Conservation (phyloP, 2,797 vertebrate genomes). For the Zenarchopterus dispar region DNA sequence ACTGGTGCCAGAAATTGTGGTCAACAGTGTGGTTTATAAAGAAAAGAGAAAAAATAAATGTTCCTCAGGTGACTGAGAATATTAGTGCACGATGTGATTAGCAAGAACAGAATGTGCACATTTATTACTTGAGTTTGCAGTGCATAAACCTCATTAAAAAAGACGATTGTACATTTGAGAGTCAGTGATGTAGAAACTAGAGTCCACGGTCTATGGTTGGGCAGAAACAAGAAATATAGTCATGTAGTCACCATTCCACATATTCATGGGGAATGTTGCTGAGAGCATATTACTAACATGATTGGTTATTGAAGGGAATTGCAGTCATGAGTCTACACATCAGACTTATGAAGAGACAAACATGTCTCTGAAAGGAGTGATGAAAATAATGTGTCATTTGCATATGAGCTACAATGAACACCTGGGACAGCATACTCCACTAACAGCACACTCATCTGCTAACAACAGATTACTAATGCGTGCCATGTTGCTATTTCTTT, state of each 20-base stretch:
- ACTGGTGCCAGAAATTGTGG: background rate
- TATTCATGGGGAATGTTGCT: too few relatives aligned
- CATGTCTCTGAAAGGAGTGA: too few relatives aligned
- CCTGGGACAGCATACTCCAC: too few relatives aligned
- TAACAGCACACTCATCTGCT: too few relatives aligned
- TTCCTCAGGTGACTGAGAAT: slow-evolving; percentile 6
- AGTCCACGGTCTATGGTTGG: background rate
- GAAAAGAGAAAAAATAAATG: background rate
- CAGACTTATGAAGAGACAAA: too few relatives aligned
- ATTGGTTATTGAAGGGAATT: too few relatives aligned
- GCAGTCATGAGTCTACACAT: too few relatives aligned
- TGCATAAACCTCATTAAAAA: slow-evolving; percentile 14
- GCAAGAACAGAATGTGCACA: slow-evolving; percentile 2
- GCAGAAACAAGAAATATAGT: background rate
- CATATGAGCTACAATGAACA: too few relatives aligned
- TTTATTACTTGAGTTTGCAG: slow-evolving; percentile 2
- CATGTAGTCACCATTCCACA: background rate
- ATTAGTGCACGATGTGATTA: slow-evolving; percentile 5
- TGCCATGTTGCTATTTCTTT: too few relatives aligned
- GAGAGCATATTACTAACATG: too few relatives aligned
- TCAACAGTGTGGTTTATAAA: background rate
- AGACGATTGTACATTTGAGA: slow-evolving; percentile 7
- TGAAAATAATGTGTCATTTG: too few relatives aligned
- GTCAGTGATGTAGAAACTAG: slow-evolving; percentile 10
- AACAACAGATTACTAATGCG: too few relatives aligned